Evolutionary conservation across 2,113 vertebrate genomes (phyloP), one percentile per base, ranked within the genome.

Genomic region (Rhagologus leucostigma): DNA sequence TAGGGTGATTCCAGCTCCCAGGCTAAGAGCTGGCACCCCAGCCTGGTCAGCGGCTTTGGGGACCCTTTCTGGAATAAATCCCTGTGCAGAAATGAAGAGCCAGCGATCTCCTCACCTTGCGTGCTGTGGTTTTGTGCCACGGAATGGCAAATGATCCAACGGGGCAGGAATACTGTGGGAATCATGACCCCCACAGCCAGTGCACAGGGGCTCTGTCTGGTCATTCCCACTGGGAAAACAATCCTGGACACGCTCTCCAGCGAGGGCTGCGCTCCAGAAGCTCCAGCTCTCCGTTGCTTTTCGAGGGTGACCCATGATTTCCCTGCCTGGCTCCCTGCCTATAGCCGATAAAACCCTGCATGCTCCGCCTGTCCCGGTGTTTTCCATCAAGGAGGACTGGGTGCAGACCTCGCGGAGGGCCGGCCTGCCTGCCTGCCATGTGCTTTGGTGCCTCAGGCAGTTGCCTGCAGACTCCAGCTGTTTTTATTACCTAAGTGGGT

Each of bases 401-500:
- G 1, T 21, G 47, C 80, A 53, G 77, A 16, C 32, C 56, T 35
- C 39, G 53, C 5, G 29, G 42, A 42, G 89, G 50, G 12, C 46
- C 18, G 39, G 82, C 93, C 87, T 93, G 91, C 90, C 89, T 95
- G 87, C 90, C 90, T 96, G 88, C 95, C 95, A 87, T 89, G 93
- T 94, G 93, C 35, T 82, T 37, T 10, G 33, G 20, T 86, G 93
- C 95, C 92, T 90, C 88, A 60, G 96, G 96, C 96, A 63, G 37
- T 93, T 39, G 86, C 85, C 96, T 94, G 76, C 92, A 96, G 92
- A 91, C 90, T 94, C 88, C 92, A 97, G 93, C 88, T 97, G 96
- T 56, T 96, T 97, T 95, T 95, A 95, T 94, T 93, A 95, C 93
- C 93, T 94, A 96, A 95, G 90, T 93, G 92, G 92, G 83, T 89